phyloP scores from a whole-genome alignment of 2,888 invertebrate species.

The Dicyrtoma fusca region DNA sequence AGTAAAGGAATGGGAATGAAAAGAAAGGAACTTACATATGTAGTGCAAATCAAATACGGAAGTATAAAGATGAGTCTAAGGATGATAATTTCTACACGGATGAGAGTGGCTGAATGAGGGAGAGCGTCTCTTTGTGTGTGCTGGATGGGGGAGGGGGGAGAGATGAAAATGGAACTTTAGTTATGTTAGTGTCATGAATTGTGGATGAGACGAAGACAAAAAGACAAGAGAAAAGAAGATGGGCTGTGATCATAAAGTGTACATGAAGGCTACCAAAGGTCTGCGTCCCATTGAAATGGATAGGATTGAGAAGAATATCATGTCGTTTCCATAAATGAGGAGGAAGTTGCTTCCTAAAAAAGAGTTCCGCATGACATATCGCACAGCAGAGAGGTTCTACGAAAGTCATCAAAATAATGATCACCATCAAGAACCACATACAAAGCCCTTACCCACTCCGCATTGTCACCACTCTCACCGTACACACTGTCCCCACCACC shows the following conservation, averaged over 20 bases:
- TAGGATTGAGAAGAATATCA: constrained; percentile 34
- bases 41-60: too few species aligned
- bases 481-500: not conserved
- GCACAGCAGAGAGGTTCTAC: constrained; percentile 33
- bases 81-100: not conserved
- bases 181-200: constrained; percentile 25
- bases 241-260: constrained; percentile 29
- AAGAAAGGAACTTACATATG: not conserved
- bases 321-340: constrained; percentile 38
- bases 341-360: constrained; percentile 33
- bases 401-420: constrained; percentile 49
- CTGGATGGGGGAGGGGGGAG: not conserved
- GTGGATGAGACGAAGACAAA: constrained; percentile 24
- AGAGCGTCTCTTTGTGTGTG: not conserved
- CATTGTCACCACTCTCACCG: constrained; percentile 29
- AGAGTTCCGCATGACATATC: constrained; percentile 43
- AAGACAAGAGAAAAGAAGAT: constrained; percentile 31
- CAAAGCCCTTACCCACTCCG: constrained; percentile 30
- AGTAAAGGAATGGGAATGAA: not conserved
- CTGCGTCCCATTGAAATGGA: constrained; percentile 12
- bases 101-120: too few species aligned
- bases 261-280: constrained; percentile 27
- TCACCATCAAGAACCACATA: constrained; percentile 44
- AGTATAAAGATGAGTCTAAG: not conserved
- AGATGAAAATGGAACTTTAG: constrained; percentile 11